Base-by-base conservation (phyloP, 2,113 vertebrate species). In the Hemichromis elongatus region DNA sequence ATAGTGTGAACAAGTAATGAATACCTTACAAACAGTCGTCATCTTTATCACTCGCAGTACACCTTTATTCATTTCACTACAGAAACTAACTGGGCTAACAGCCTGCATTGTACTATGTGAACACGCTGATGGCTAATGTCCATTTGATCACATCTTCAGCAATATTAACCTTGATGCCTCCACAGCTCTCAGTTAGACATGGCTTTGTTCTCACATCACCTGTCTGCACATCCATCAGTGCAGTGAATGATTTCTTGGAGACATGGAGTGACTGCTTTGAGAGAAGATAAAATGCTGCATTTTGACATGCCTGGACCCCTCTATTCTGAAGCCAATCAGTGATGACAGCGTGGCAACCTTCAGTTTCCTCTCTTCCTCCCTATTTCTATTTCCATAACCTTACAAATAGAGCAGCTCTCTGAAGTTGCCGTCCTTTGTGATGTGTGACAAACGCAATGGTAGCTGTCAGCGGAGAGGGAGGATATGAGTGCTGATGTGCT, bases 391-490 rank as follows among this genome's bases (percentile, higher is more conserved):
- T 88, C 66, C 88, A 79, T 86, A 90, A 90, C 79, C 86, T 81
- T 88, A 87, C 88, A 90, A 92, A 89, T 18, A 63, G 55, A 83
- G 80, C 63, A 10, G 75, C 77, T 77, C 82, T 92, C 77, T 91
- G 86, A 92, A 85, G 90, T 85, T 70, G 81, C 73, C 16, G n/a
- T 89, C 70, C 82, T 90, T 90, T 93, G 92, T 88, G 90, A 88
- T 91, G 63, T 90, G 88, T 85, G 92, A 89, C 88, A 90, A 90
- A 90, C 16, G 45, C 81, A 57, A 53, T 50, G 59, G 77, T 82
- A 70, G 88, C 80, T 88, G 89, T 92, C 89, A 85, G 85, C 9
- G 2, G 33, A 47, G 54, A 83, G 86, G 79, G 37, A 79, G 87
- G 81, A 85, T 84, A 73, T 79, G 84, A 88, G 84, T 19, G 40